Evolutionary conservation across 1,140 invertebrate species (phyloP), one percentile per base, ranked within the genome.

Genomic region (Nasonia longicornis): DNA sequence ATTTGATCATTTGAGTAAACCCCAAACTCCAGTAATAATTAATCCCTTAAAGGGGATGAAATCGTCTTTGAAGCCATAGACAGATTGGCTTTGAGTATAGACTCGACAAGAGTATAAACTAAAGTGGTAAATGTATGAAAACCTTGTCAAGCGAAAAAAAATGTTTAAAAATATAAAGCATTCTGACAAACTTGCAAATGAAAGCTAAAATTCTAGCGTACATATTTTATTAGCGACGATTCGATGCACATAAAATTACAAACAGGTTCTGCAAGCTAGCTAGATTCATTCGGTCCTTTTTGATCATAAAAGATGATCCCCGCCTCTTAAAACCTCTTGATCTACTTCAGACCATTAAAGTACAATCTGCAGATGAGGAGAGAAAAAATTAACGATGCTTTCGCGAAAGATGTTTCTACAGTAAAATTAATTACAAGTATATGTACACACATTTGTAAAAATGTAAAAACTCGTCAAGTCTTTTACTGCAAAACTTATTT

Each of bases 201-300:
- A 58, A 20, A 67, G 14, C 26, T 67, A 29, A 12, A 29, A 67
- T 67, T 67, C 26, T 29, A 67, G 10, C 66, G 29, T n/a, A 31
- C 26, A 26, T 26, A 7, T 63, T 16, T 20, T 63, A 63, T 1
- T n/a, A 67, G 26, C 3, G 7, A n/a, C 22, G 14, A 67, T 67
- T n/a, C 52, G 7, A n/a, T 58, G 52, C 52, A n/a, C 66, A 67
- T 67, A 67, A 67, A 67, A 67, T n/a, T 67, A 67, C 66, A 67
- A 67, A 67, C 66, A 29, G 66, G 66, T 67, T 67, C 26, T 67
- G 26, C 66, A 31, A 67, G 66, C 29, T 29, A 26, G 22, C 11
- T 67, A 67, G 22, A 67, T 67, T 31, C 66, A n/a, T 67, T 67
- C 66, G 3, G 26, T 29, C 66, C 11, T 67, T 67, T 67, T 67